phyloP scores from a whole-genome alignment of 2,113 vertebrate genomes.

The Xenus cinereus region DNA sequence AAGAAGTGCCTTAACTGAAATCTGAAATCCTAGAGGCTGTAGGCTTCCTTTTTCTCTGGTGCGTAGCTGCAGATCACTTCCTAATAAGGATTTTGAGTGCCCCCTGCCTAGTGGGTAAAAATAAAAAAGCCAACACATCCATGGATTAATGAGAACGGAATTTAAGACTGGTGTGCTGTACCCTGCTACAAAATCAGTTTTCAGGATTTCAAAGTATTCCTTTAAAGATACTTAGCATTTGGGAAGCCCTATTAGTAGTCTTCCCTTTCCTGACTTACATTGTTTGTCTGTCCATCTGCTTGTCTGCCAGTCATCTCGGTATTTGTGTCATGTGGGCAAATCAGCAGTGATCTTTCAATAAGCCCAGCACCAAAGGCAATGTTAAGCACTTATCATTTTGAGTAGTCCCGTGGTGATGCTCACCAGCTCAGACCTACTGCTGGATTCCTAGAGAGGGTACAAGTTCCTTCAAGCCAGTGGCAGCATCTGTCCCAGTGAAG shows the following conservation, averaged over 20 bases:
- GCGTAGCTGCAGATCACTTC: neutral
- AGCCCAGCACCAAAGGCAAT: neutral
- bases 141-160: neutral
- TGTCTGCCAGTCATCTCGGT: neutral
- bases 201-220: neutral
- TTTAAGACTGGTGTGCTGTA: neutral
- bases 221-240: neutral
- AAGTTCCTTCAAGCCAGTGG: neutral
- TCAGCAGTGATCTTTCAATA: neutral
- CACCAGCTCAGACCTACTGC: neutral
- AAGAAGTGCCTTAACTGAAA: neutral
- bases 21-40: neutral
- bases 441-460: neutral
- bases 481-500: neutral
- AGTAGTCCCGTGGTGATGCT: neutral
- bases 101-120: neutral
- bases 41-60: neutral
- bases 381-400: neutral
- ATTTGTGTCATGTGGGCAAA: neutral
- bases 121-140: neutral
- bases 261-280: neutral
- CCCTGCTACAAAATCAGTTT: neutral
- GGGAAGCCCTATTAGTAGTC: neutral
- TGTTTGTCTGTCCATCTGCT: neutral
- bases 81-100: neutral